phyloP scores from a whole-genome alignment of 2,888 invertebrate genomes.

The Polydrusus cervinus region DNA sequence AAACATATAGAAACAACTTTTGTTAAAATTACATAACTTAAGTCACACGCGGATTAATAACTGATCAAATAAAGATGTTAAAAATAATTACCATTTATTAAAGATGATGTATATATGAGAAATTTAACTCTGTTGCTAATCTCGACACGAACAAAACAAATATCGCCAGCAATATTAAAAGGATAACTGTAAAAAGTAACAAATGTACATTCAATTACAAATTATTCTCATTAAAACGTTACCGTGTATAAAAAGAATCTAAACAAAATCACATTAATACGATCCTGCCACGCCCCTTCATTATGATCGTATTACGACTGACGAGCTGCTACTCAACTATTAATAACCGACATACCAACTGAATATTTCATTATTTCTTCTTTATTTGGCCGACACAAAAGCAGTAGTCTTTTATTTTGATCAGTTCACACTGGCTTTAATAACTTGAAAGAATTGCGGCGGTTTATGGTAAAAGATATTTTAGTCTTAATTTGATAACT shows the following conservation, averaged over 20 bases:
- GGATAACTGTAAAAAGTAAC: slow-evolving; percentile 38
- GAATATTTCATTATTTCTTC: slow-evolving; percentile 56
- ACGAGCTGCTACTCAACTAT: slow-evolving; percentile 55
- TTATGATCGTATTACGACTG: slow-evolving; percentile 55
- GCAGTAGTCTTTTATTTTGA: slow-evolving; percentile 62
- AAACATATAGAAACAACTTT: neutral
- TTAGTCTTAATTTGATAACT: slow-evolving; percentile 54
- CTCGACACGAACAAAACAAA: slow-evolving; percentile 27
- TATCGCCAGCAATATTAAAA: slow-evolving; percentile 34
- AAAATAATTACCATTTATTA: slow-evolving; percentile 26
- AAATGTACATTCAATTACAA: slow-evolving; percentile 32
- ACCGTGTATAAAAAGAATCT: slow-evolving; percentile 23
- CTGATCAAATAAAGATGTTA: slow-evolving; percentile 3
- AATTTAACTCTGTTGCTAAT: slow-evolving; percentile 13
- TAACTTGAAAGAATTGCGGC: slow-evolving; percentile 52
- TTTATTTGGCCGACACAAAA: slow-evolving; percentile 58
- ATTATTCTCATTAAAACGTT: slow-evolving; percentile 36
- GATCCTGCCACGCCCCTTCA: slow-evolving; percentile 50
- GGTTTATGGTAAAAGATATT: slow-evolving; percentile 54
- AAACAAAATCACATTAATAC: slow-evolving; percentile 46
- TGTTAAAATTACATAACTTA: neutral
- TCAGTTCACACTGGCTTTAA: slow-evolving; percentile 59
- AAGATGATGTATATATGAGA: slow-evolving; percentile 10
- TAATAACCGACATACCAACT: slow-evolving; percentile 56
- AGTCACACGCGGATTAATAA: slow-evolving; percentile 18